These are phyloP conservation scores for Augiades crinisus DNA, from an alignment of 2,888 invertebrate genomes.

Conservation along the genomic window DNA sequence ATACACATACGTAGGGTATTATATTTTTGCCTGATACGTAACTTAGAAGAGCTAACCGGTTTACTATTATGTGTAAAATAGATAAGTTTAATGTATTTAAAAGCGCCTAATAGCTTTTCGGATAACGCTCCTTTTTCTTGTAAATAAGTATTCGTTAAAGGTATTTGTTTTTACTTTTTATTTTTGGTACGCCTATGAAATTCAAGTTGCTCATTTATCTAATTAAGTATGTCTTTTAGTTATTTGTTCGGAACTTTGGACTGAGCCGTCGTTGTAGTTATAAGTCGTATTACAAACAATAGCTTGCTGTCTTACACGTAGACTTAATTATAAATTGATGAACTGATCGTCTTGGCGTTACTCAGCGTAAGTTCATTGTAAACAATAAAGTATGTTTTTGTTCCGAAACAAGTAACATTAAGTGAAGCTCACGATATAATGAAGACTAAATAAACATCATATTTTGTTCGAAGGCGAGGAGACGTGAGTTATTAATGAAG, in stretches of 20 bases:
- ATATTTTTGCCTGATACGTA: slow-evolving; percentile 9
- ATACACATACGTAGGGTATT: slow-evolving; percentile 31
- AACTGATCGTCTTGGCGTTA: slow-evolving; percentile 31
- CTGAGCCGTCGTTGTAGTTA: background rate
- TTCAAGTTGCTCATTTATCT: too few relatives aligned
- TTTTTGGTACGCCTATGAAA: too few relatives aligned
- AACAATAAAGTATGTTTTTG: slow-evolving; percentile 17
- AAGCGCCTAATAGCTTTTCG: too few relatives aligned
- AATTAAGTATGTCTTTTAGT: too few relatives aligned
- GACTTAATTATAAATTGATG: slow-evolving; percentile 28
- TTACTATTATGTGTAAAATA: slow-evolving; percentile 2
- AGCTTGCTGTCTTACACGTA: slow-evolving; percentile 24
- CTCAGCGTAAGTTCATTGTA: slow-evolving; percentile 28
- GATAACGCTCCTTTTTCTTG: too few relatives aligned
- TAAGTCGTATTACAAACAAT: background rate
- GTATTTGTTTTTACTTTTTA: too few relatives aligned
- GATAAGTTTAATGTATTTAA: too few relatives aligned
- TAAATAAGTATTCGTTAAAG: too few relatives aligned
- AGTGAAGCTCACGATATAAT: slow-evolving; percentile 9
- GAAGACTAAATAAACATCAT: background rate
- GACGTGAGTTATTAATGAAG: slow-evolving; percentile 5
- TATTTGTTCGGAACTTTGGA: too few relatives aligned
- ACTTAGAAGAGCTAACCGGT: background rate
- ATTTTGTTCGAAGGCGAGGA: background rate
- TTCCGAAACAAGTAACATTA: background rate